Conservation (phyloP, 2,113 vertebrate species). For the Thomomys bottae region DNA sequence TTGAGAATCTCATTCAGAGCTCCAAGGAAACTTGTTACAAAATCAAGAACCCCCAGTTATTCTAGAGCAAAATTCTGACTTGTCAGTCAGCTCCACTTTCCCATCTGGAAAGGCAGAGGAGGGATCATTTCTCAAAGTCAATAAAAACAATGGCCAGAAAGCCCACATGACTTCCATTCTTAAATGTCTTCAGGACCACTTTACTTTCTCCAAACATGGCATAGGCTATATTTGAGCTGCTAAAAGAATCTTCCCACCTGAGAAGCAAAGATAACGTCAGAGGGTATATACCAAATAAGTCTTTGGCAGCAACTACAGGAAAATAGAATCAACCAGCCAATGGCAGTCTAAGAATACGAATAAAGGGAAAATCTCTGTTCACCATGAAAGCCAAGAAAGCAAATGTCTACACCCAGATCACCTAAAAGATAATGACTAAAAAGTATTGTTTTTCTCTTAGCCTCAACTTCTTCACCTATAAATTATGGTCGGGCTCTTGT, state of each 20-base stretch:
- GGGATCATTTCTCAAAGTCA: not conserved
- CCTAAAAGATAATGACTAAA: not conserved
- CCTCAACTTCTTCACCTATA: not conserved
- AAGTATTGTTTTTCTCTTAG: not conserved
- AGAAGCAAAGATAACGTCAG: conserved; percentile 9
- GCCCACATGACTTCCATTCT: not conserved
- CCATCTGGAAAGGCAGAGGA: not conserved
- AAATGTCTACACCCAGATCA: not conserved
- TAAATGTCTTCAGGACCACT: conserved; percentile 4
- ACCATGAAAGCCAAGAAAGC: not conserved
- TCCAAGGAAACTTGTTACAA: conserved; percentile 24
- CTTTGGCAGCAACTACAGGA: not conserved
- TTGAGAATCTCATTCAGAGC: not conserved
- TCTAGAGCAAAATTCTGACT: not conserved
- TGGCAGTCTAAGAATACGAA: not conserved
- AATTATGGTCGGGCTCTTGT: not conserved
- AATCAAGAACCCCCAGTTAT: not conserved
- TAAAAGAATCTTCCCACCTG: conserved; percentile 4
- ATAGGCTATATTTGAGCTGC: not conserved
- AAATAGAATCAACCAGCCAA: not conserved
- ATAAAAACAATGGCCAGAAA: not conserved
- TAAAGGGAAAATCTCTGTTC: not conserved
- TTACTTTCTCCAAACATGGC: not conserved
- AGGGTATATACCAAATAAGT: not conserved
- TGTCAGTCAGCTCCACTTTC: not conserved